These are phyloP conservation scores for Dicerorhinus sumatrensis DNA, from an alignment of 2,113 vertebrate genomes.

Conservation along the genomic window DNA sequence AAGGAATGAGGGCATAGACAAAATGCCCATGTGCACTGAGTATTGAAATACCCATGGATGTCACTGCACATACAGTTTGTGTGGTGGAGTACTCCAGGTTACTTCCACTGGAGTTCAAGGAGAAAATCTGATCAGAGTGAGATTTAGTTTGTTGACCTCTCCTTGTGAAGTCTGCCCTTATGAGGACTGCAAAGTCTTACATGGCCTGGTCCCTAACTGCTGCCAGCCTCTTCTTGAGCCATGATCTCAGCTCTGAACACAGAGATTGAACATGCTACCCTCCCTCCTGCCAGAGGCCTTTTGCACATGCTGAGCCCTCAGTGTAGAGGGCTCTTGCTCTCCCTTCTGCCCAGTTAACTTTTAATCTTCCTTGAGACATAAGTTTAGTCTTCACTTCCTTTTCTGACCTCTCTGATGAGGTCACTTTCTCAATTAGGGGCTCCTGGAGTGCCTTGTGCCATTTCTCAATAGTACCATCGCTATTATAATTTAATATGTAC, in stretches of 20 bases:
- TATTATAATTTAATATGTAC: background rate
- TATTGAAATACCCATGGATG: background rate
- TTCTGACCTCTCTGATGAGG: background rate
- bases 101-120: background rate
- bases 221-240: background rate
- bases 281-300: background rate
- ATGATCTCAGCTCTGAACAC: background rate
- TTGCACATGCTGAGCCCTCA: background rate
- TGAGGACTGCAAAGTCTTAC: background rate
- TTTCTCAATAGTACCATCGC: background rate
- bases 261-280: background rate
- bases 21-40: background rate
- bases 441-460: background rate
- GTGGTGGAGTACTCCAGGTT: background rate
- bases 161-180: background rate
- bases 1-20: background rate
- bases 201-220: background rate
- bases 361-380: background rate
- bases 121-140: slow-evolving; percentile 26
- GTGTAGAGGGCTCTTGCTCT: background rate
- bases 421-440: background rate
- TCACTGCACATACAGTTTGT: background rate
- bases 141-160: background rate
- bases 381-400: background rate
- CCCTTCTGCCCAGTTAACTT: background rate